Evolutionary conservation across 2,888 invertebrate genomes (phyloP), one percentile per base, ranked within the genome.

Genomic region (Tipula helvola): DNA sequence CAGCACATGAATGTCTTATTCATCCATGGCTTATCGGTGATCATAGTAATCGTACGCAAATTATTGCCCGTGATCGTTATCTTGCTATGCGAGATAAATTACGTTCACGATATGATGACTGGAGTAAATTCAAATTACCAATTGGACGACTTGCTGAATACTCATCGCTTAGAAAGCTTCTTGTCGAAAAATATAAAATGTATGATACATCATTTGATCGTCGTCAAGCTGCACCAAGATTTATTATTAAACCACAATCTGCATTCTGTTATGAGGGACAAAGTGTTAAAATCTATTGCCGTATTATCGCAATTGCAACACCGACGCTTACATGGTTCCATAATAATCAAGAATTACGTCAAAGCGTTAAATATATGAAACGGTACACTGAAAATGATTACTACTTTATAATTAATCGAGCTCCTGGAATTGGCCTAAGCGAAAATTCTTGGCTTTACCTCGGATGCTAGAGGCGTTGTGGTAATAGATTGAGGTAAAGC

Each of bases 341-440:
- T 90, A 98, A 97, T 92, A 97, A 97, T 92, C 94, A 95, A 90
- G 99, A 99, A 90, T 93, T 99, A 87, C 93, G 97, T 87, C 99
- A 99, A 92, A 98, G 98, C 89, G 98, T 99, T 88, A 99, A 99
- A 92, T 98, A 97, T 92, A 99, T 99, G 99, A 99, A 99, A 93
- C 95, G 98, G 90, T 99, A 99, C 91, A 94, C 95, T 83, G 97
- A 97, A 87, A 98, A 99, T 89, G 98, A 99, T 90, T 99, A 98
- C 91, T 98, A 98, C 92, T 97, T 99, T 92, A 96, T 98, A 88
- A 98, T 99, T 89, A 99, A 99, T 92, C 95, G 99, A 89, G 97
- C 97, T 57, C n/a, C n/a, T n/a, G n/a, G n/a, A n/a, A n/a, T n/a
- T n/a, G n/a, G n/a, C n/a, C n/a, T n/a, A n/a, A n/a, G n/a, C n/a